These are phyloP conservation scores for Dipodomys ordii DNA, from an alignment of 2,113 vertebrate genomes.

Conservation along the genomic window DNA sequence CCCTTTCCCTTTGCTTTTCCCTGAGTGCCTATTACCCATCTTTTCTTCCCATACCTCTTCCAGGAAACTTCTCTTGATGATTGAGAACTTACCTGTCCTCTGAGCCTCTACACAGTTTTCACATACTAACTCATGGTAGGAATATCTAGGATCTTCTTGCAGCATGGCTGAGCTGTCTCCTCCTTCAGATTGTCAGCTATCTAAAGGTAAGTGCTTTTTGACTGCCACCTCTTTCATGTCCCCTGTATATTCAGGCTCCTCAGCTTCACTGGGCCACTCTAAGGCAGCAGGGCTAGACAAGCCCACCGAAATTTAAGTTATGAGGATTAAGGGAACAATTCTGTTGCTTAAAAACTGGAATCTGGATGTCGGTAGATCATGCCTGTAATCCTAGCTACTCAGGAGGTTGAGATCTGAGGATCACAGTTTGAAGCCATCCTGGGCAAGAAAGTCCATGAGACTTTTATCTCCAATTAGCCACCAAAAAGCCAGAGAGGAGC, in stretches of 20 bases:
- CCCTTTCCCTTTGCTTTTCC: not conserved
- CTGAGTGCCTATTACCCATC: not conserved
- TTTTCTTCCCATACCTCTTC: not conserved
- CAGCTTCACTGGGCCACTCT: conserved; percentile 21
- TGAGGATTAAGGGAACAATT: conserved; percentile 53
- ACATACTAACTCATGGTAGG: conserved; percentile 48
- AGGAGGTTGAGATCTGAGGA: no score
- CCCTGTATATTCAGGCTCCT: conserved; percentile 2
- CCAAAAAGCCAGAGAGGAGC: no score
- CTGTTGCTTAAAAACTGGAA: conserved; percentile 11
- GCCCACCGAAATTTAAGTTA: conserved; percentile 38
- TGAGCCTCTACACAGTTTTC: conserved; percentile 5
- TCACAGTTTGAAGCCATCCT: no score
- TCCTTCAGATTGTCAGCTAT: conserved; percentile 48
- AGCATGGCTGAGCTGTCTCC: not conserved
- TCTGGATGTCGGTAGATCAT: no score
- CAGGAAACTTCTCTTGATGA: conserved; percentile 28
- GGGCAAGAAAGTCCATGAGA: no score
- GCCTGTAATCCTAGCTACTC: no score
- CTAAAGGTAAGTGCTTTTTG: not conserved
- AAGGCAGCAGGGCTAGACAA: not conserved
- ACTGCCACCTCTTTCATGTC: conserved; percentile 59
- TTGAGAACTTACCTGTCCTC: conserved; percentile 3
- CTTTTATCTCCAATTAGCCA: no score
- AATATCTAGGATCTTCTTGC: conserved; percentile 35